These are phyloP conservation scores for Terrapene triunguis DNA, from an alignment of 2,113 vertebrate genomes.

Conservation along the genomic window DNA sequence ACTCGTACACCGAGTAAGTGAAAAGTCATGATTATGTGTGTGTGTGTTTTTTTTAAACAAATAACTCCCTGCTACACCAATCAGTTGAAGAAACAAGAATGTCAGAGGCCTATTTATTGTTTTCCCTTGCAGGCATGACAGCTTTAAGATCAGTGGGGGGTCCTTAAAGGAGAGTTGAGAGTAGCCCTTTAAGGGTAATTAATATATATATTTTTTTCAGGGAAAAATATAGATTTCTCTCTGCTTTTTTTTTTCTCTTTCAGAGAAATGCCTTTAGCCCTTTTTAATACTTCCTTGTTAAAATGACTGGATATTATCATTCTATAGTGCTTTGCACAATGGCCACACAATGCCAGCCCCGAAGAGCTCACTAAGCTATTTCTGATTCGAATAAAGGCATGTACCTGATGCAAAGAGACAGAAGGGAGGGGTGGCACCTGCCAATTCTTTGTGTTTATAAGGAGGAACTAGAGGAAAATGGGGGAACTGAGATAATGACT, in stretches of 20 bases:
- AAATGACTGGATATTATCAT: background rate
- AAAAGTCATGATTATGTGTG: background rate
- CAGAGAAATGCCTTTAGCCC: background rate
- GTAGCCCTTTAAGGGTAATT: constrained; percentile 61
- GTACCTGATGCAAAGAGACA: background rate
- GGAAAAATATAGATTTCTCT: constrained; percentile 22
- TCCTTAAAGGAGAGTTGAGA: constrained; percentile 65
- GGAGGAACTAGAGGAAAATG: background rate
- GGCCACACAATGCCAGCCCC: background rate
- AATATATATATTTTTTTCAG: constrained; percentile 4
- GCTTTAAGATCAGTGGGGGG: constrained; percentile 49
- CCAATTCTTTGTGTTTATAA: background rate
- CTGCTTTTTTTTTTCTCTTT: background rate
- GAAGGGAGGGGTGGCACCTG: background rate
- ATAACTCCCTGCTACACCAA: constrained; percentile 24
- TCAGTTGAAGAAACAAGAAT: constrained; percentile 42
- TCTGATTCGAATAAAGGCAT: background rate
- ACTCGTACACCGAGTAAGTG: background rate
- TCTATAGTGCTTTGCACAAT: background rate
- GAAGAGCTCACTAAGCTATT: background rate
- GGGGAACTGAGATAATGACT: background rate
- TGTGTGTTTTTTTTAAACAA: constrained; percentile 40
- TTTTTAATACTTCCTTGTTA: background rate
- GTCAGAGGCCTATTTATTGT: constrained; percentile 54
- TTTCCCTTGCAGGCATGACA: constrained; percentile 23